Evolutionary conservation across 2,888 invertebrate species (phyloP).

Genomic region (Achlya flavicornis): DNA sequence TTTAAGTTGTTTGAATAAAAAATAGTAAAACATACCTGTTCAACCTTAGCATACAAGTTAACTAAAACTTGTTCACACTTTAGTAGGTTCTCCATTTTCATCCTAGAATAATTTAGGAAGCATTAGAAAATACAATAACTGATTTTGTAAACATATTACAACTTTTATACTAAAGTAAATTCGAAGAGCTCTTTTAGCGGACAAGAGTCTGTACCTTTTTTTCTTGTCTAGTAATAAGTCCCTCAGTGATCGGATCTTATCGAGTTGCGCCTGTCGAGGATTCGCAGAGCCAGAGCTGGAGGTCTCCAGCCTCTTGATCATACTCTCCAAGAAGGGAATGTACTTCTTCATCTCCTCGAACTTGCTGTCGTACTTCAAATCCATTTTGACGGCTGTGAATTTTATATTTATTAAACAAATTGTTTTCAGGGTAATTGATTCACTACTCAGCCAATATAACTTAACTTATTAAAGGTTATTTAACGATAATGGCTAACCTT

Average conservation of each 20-base stretch:
- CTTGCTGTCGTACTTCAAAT: slow-evolving; percentile 83
- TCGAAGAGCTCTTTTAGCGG: not conserved
- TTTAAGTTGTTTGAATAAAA: slow-evolving; percentile 14
- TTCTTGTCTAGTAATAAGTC: slow-evolving; percentile 85
- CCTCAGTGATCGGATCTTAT: slow-evolving; percentile 86
- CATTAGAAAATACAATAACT: slow-evolving; percentile 13
- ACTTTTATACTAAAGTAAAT: not conserved
- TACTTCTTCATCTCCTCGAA: slow-evolving; percentile 87
- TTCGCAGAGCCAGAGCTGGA: slow-evolving; percentile 67
- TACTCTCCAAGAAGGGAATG: slow-evolving; percentile 88
- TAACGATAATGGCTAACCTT: no score
- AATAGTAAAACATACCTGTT: slow-evolving; percentile 75
- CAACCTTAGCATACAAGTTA: slow-evolving; percentile 86
- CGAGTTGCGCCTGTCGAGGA: slow-evolving; percentile 84
- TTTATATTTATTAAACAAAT: slow-evolving; percentile 15
- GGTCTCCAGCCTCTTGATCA: slow-evolving; percentile 86
- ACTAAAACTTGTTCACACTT: slow-evolving; percentile 88
- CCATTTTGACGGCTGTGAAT: slow-evolving; percentile 67
- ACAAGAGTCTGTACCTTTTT: slow-evolving; percentile 73
- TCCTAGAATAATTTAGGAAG: slow-evolving; percentile 69
- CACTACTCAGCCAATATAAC: not conserved
- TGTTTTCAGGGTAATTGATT: not conserved
- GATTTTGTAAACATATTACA: not conserved
- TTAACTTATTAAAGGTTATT: not conserved
- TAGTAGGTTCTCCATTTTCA: slow-evolving; percentile 87